A percentile compares a stretch with the other conserved stretches of the same genome.
Evolutionary conservation across 2,797 vertebrate genomes (phyloP).

Genomic region (Sebastes cheni): DNA sequence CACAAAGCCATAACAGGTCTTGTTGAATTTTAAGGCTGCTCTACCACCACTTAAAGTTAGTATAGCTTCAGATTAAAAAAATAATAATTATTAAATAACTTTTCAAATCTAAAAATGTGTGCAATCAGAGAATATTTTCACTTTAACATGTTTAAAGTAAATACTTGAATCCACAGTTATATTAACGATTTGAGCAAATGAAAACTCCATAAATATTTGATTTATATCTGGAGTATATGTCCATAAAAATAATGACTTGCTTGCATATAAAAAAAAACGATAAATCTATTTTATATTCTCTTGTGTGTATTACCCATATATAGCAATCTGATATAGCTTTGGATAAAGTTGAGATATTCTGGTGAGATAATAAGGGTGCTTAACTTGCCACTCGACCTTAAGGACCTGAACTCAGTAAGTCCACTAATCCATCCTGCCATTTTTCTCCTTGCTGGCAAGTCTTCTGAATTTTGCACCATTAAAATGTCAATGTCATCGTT

Average conservation of each 20-base stretch:
- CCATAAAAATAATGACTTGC: constrained; percentile 63
- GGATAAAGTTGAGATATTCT: constrained; percentile 63
- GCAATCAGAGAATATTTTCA: constrained; percentile 75
- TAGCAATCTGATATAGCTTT: constrained; percentile 76
- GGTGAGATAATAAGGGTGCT: constrained; percentile 75
- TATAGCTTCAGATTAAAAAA: constrained; percentile 59
- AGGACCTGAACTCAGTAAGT: constrained; percentile 68
- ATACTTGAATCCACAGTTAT: constrained; percentile 81
- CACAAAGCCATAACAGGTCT: constrained; percentile 81
- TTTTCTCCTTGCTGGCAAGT: constrained; percentile 53
- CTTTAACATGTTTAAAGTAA: constrained; percentile 72
- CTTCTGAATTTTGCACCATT: constrained; percentile 65
- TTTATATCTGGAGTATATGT: constrained; percentile 75
- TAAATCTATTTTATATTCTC: constrained; percentile 80
- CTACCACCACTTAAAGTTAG: constrained; percentile 53
- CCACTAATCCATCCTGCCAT: constrained; percentile 52
- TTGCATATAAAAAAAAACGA: constrained; percentile 55
- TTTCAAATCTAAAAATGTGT: constrained; percentile 71
- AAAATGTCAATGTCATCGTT: constrained; percentile 53
- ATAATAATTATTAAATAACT: constrained; percentile 45
- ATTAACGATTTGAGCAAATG: constrained; percentile 71
- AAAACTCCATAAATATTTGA: constrained; percentile 67
- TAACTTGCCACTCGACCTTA: constrained; percentile 80
- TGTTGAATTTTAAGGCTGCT: constrained; percentile 63
- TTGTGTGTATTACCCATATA: constrained; percentile 71